phyloP scores from a whole-genome alignment of 2,113 vertebrate genomes.

The Nansenia antarctica region DNA sequence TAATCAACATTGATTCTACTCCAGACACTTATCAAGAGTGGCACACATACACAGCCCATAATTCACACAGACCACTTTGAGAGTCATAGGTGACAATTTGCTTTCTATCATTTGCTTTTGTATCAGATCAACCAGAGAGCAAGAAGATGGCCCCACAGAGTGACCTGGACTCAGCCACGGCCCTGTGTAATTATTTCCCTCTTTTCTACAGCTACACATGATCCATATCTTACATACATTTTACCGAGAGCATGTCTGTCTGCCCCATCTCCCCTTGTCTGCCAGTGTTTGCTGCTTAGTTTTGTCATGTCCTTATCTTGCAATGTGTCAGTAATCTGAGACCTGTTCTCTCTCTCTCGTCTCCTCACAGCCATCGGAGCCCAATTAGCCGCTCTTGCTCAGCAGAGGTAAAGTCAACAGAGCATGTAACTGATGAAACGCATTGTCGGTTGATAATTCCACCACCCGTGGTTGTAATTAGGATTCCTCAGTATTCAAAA shows the following conservation, averaged over 20 bases:
- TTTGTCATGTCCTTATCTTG: slow-evolving; percentile 7
- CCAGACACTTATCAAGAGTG: background rate
- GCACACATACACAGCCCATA: background rate
- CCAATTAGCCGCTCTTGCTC: slow-evolving; percentile 79
- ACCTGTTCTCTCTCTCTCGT: slow-evolving; percentile 32
- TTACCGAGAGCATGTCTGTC: background rate
- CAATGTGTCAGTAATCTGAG: slow-evolving; percentile 21
- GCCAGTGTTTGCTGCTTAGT: background rate
- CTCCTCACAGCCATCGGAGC: slow-evolving; percentile 68
- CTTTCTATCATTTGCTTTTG: too few relatives aligned
- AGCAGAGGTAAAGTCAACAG: slow-evolving; percentile 51
- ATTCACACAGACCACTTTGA: background rate
- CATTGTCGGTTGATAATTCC: background rate
- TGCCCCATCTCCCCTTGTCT: background rate
- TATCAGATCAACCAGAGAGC: slow-evolving; percentile 85
- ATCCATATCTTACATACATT: background rate
- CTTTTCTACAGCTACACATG: background rate
- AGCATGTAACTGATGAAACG: background rate
- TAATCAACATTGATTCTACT: background rate
- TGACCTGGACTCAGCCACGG: slow-evolving; percentile 76
- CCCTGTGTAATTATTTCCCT: slow-evolving; percentile 46
- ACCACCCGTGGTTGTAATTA: background rate
- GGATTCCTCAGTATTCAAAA: background rate
- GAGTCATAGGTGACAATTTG: too few relatives aligned
- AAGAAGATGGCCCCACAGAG: slow-evolving; percentile 86